These are phyloP conservation scores for Coccyzus lansbergi DNA, from an alignment of 2,797 vertebrate genomes.

Conservation along the genomic window DNA sequence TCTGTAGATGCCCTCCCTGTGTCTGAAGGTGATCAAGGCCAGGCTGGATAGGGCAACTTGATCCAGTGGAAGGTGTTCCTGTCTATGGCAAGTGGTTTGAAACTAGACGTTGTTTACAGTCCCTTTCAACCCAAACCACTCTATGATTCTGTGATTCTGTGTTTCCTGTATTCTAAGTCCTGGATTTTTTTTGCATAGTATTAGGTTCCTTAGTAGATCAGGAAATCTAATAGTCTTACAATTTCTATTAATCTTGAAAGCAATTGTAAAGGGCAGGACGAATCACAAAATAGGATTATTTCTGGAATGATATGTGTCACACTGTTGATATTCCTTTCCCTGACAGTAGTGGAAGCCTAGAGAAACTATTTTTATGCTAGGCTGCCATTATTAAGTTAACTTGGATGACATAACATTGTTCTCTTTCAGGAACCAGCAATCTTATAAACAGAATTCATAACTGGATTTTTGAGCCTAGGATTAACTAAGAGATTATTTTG, in stretches of 20 bases:
- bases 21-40: too few species aligned
- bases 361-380: not conserved
- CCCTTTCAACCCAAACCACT: too few species aligned
- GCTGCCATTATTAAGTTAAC: not conserved
- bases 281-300: not conserved
- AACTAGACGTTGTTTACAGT: too few species aligned
- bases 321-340: not conserved
- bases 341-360: not conserved
- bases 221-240: accelerated
- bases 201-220: not conserved
- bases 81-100: too few species aligned
- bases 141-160: too few species aligned
- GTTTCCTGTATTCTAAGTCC: not conserved
- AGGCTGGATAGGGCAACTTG: too few species aligned
- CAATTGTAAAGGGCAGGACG: not conserved
- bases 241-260: not conserved
- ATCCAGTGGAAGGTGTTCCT: too few species aligned
- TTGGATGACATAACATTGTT: not conserved
- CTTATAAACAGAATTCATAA: not conserved
- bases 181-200: not conserved
- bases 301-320: not conserved
- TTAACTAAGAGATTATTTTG: not conserved
- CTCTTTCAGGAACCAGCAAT: not conserved
- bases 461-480: not conserved
- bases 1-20: too few species aligned